A percentile compares a stretch with the other conserved stretches of the same genome.
These are phyloP conservation scores for Myiozetetes cayanensis DNA, from an alignment of 2,113 vertebrate genomes.

Conservation along the genomic window DNA sequence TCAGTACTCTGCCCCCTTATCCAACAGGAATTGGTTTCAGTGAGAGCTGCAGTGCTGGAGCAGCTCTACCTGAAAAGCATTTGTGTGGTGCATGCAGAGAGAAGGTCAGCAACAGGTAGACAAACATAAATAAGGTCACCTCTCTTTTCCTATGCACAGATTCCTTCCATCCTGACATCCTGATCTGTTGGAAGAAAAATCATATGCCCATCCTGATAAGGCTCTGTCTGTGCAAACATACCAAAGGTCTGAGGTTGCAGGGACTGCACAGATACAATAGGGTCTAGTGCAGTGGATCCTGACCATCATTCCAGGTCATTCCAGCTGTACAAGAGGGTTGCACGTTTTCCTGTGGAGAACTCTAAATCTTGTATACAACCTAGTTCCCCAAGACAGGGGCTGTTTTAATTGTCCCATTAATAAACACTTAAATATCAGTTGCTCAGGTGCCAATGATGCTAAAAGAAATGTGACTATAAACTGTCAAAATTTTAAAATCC, in stretches of 20 bases:
- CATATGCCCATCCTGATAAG: background rate
- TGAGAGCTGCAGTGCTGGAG: rapidly evolving
- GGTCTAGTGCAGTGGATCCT: background rate
- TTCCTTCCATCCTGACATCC: background rate
- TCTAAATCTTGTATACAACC: background rate
- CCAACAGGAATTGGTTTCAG: background rate
- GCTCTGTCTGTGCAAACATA: background rate
- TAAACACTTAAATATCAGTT: constrained; percentile 31
- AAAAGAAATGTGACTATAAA: background rate
- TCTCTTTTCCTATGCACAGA: background rate
- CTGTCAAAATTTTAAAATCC: background rate
- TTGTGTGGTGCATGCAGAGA: background rate
- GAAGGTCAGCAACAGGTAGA: rapidly evolving
- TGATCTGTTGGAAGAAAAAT: background rate
- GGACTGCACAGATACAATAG: rapidly evolving
- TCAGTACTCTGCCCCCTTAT: background rate
- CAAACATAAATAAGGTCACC: background rate
- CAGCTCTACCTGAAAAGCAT: background rate
- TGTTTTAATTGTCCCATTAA: background rate
- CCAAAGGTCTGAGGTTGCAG: background rate
- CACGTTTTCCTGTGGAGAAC: background rate
- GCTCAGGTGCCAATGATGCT: background rate
- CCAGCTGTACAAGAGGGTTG: background rate
- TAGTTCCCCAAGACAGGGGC: rapidly evolving
- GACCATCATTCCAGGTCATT: rapidly evolving